Evolutionary conservation across 2,797 vertebrate genomes (phyloP).

Genomic region (Chaenodraco wilsoni): DNA sequence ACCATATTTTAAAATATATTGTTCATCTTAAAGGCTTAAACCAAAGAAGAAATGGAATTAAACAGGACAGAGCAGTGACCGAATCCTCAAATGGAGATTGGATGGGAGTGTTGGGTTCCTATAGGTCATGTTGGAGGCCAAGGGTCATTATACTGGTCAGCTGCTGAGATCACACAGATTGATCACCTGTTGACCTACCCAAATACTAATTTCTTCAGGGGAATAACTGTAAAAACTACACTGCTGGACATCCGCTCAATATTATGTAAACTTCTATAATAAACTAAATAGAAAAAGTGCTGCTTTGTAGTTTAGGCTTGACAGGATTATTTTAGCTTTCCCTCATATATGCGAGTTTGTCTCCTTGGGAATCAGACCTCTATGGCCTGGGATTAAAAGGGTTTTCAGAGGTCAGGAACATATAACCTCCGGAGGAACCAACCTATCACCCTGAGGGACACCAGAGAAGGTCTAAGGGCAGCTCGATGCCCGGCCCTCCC

Average conservation of each 20-base stretch:
- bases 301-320: not conserved
- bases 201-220: conserved; percentile 16
- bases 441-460: conserved; percentile 24
- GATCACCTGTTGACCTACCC: conserved; percentile 59
- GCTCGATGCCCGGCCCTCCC: not conserved
- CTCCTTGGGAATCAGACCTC: conserved; percentile 3
- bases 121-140: conserved; percentile 52
- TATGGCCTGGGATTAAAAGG: conserved; percentile 9
- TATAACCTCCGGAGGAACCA: conserved; percentile 33
- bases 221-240: conserved; percentile 24
- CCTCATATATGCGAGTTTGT: not conserved
- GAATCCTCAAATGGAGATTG: conserved; percentile 28
- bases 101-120: conserved; percentile 8
- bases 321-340: too few relatives aligned
- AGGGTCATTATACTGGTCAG: conserved; percentile 42
- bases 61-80: not conserved
- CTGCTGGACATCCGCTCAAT: not conserved
- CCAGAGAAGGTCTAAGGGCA: too few relatives aligned
- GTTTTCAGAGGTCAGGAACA: conserved; percentile 49
- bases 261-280: not conserved
- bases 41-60: conserved; percentile 1
- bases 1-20: not conserved
- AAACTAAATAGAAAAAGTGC: not conserved
- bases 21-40: conserved; percentile 9
- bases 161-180: conserved; percentile 43